phyloP scores from a whole-genome alignment of 2,888 invertebrate genomes.

The Athetis lepigone region DNA sequence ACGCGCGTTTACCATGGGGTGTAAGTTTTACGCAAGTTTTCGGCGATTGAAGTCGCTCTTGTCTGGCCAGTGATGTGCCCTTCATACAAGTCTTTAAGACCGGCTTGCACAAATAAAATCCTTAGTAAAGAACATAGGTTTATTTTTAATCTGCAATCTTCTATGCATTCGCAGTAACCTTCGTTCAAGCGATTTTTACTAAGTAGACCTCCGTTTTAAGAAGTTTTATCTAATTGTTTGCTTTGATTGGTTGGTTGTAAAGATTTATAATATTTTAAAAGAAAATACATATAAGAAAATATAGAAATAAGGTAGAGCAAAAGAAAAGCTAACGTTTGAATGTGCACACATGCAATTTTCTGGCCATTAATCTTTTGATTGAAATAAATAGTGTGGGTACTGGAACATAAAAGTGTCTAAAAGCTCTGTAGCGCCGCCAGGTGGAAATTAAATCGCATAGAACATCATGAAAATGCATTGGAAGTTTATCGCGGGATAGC shows the following conservation, averaged over 20 bases:
- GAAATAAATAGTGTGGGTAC: conserved; percentile 25
- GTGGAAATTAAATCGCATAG: conserved; percentile 61
- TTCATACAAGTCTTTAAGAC: too few relatives aligned
- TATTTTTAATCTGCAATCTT: too few relatives aligned
- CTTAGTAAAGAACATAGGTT: too few relatives aligned
- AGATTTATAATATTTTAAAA: neutral
- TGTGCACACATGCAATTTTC: conserved; percentile 16
- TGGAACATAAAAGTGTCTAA: conserved; percentile 35
- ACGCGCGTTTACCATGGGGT: conserved; percentile 8
- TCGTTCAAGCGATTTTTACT: too few relatives aligned
- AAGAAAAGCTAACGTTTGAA: conserved; percentile 15
- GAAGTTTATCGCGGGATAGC: conserved; percentile 44
- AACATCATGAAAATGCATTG: conserved; percentile 58
- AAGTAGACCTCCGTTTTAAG: too few relatives aligned
- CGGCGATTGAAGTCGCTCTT: neutral
- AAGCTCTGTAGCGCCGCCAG: conserved; percentile 25
- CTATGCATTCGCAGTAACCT: too few relatives aligned
- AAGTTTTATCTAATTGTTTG: too few relatives aligned
- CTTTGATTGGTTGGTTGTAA: neutral
- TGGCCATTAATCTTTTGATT: conserved; percentile 19
- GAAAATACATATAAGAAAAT: neutral
- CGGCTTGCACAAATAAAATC: too few relatives aligned
- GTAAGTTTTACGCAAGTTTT: neutral
- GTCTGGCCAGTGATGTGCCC: too few relatives aligned
- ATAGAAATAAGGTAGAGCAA: conserved; percentile 3